phyloP scores from a whole-genome alignment of 2,113 vertebrate species.

The Hemiprocne comata region DNA sequence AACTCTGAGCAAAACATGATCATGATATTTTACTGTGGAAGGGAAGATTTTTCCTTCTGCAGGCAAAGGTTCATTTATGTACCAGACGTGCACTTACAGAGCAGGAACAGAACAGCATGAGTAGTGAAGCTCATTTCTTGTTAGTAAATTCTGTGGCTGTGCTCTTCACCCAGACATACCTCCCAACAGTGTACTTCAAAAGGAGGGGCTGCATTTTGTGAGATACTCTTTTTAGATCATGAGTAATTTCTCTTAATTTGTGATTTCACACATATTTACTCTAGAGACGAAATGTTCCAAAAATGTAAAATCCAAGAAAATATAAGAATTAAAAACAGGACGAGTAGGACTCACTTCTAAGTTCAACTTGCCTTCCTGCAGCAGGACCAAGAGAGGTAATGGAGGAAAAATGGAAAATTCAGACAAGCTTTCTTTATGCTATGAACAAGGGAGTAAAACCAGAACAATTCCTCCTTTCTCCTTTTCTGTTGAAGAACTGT shows the following conservation, averaged over 20 bases:
- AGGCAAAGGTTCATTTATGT: neutral
- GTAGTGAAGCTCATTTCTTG: neutral
- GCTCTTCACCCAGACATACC: neutral
- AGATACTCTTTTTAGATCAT: neutral
- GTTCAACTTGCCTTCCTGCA: neutral
- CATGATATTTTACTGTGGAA: neutral
- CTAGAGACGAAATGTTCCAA: neutral
- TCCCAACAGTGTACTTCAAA: accelerated
- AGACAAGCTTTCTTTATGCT: neutral
- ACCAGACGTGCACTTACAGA: neutral
- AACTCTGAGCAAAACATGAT: neutral
- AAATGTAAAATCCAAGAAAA: neutral
- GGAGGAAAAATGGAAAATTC: neutral
- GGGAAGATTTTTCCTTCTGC: neutral
- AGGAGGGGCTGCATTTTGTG: neutral
- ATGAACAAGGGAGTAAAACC: neutral
- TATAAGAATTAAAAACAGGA: neutral
- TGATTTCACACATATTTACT: neutral
- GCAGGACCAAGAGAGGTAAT: neutral
- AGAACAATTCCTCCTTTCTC: neutral
- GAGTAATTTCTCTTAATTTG: neutral
- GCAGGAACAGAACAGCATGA: neutral
- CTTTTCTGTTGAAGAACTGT: neutral
- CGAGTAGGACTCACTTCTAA: neutral
- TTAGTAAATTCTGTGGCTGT: accelerated